These are phyloP conservation scores for Drosophila ananassae DNA, from an alignment of 1,140 invertebrate species.

Conservation along the genomic window DNA sequence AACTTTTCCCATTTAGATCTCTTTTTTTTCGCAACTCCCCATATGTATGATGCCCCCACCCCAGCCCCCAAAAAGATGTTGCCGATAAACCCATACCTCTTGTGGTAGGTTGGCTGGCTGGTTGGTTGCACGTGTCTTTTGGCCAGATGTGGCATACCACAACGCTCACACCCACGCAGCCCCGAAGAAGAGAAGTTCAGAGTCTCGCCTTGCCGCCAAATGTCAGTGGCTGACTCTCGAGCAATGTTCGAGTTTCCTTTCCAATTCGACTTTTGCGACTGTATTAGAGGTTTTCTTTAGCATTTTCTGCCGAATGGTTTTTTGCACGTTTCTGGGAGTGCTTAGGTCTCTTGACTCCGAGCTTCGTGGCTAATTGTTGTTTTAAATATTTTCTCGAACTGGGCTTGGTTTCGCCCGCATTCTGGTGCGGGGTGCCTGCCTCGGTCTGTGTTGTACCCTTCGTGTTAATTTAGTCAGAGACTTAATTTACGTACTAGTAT, in stretches of 20 bases:
- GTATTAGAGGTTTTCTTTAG: neutral
- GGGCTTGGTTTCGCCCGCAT: constrained; percentile 34
- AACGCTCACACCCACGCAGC: constrained; percentile 46
- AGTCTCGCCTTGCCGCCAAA: constrained; percentile 47
- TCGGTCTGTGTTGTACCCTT: constrained; percentile 19
- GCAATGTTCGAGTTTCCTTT: constrained; percentile 38
- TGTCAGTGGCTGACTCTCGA: constrained; percentile 52
- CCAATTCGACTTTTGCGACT: constrained; percentile 2
- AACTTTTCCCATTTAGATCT: neutral
- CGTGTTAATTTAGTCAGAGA: constrained; percentile 53
- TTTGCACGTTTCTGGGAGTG: constrained; percentile 55
- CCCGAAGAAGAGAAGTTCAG: constrained; percentile 49
- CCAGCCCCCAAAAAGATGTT: constrained; percentile 50
- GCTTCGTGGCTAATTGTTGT: constrained; percentile 53
- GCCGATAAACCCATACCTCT: constrained; percentile 37
- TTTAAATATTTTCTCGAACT: constrained; percentile 65
- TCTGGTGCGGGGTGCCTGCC: neutral
- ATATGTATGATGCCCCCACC: neutral
- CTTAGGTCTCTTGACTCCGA: constrained; percentile 17
- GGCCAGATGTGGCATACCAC: constrained; percentile 36
- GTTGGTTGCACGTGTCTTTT: constrained; percentile 54
- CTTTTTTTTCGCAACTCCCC: neutral
- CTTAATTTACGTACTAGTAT: constrained; percentile 55
- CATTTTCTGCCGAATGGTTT: constrained; percentile 47
- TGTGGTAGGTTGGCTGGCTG: constrained; percentile 2